Conservation (phyloP, 2,888 invertebrate genomes). For the Dicranocentrus wangi region DNA sequence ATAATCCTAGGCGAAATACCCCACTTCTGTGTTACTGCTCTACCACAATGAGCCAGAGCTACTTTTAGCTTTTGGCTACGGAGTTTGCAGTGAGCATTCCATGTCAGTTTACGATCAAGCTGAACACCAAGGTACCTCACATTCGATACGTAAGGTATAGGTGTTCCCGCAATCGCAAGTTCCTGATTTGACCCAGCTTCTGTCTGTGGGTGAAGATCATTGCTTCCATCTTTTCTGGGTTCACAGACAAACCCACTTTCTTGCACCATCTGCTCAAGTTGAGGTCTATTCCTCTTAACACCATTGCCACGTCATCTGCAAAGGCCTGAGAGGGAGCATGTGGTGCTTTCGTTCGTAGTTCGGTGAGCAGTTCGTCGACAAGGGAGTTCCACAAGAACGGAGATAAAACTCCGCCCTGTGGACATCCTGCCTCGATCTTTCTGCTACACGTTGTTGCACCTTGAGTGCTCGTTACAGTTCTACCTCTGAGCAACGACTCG, state of each 20-base stretch:
- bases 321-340: slow-evolving; percentile 53
- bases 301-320: slow-evolving; percentile 60
- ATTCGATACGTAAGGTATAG: background rate
- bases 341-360: slow-evolving; percentile 43
- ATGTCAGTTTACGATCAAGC: slow-evolving; percentile 53
- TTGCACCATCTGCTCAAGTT: slow-evolving; percentile 3
- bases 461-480: background rate
- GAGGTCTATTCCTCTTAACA: slow-evolving; percentile 23
- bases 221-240: slow-evolving; percentile 20
- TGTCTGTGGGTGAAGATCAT: slow-evolving; percentile 13
- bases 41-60: slow-evolving; percentile 44
- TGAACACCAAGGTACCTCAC: slow-evolving; percentile 60
- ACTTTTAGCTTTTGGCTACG: slow-evolving; percentile 4
- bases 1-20: slow-evolving; percentile 44
- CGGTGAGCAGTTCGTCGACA: slow-evolving; percentile 69
- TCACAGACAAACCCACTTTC: slow-evolving; percentile 2
- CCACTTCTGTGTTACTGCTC: slow-evolving; percentile 51
- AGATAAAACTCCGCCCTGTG: slow-evolving; percentile 73
- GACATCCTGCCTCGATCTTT: slow-evolving; percentile 67
- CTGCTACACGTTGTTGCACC: background rate
- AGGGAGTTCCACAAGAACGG: slow-evolving; percentile 73
- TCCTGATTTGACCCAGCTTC: background rate
- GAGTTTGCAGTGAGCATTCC: slow-evolving; percentile 27
- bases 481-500: background rate
- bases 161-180: background rate